Conservation (phyloP, 2,797 vertebrate genomes). For the Manis crassicaudata region DNA sequence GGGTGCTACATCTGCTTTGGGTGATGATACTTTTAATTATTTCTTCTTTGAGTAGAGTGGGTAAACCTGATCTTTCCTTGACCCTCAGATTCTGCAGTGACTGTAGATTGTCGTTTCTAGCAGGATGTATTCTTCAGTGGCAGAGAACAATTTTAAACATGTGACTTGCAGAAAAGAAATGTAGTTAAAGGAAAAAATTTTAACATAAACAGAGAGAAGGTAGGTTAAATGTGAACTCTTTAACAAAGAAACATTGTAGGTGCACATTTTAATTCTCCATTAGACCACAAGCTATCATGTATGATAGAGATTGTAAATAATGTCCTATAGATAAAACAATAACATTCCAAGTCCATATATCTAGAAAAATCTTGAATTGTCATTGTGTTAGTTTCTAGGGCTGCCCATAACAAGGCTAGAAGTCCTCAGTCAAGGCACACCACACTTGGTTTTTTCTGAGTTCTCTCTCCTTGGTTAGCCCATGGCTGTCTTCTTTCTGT, state of each 20-base stretch:
- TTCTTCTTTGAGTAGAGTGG: neutral
- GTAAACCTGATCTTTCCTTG: neutral
- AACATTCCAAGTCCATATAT: neutral
- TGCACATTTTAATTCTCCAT: neutral
- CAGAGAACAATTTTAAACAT: neutral
- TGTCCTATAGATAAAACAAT: neutral
- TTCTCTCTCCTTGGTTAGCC: neutral
- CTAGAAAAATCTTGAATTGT: neutral
- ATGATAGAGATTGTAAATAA: neutral
- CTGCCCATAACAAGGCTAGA: neutral
- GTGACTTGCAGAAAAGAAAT: neutral
- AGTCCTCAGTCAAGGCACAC: neutral
- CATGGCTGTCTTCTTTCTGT: neutral
- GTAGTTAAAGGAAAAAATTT: neutral
- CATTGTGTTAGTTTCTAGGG: neutral
- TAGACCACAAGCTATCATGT: neutral
- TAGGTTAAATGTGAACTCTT: neutral
- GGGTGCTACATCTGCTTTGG: neutral
- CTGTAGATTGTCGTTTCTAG: neutral
- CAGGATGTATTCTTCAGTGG: neutral
- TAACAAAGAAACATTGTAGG: neutral
- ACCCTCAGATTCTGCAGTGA: neutral
- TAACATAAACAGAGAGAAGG: neutral
- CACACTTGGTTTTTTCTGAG: neutral
- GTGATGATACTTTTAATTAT: neutral